A percentile compares a stretch with the other conserved stretches of the same genome.
phyloP scores from a whole-genome alignment of 2,888 invertebrate species.

The Gibbula magus region DNA sequence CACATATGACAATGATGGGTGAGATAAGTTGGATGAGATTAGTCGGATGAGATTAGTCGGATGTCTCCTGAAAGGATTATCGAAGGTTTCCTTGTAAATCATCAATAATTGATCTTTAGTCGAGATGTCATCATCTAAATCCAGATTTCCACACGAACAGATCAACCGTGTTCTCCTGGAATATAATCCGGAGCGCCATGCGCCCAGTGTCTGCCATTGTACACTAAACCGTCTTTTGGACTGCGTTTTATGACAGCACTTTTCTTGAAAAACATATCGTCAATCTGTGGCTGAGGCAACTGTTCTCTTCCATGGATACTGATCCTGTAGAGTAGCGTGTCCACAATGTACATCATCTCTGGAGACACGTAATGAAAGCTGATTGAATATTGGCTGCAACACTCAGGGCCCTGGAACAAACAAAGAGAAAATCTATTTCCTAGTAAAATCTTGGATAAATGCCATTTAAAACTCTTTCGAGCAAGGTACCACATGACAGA shows the following conservation, averaged over 20 bases:
- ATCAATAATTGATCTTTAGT: too few relatives aligned
- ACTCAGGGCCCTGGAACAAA: slow-evolving; percentile 49
- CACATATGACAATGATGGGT: too few relatives aligned
- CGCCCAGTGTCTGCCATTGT: not conserved
- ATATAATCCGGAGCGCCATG: not conserved
- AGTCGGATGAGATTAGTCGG: too few relatives aligned
- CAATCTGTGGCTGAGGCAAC: not conserved
- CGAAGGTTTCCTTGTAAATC: too few relatives aligned
- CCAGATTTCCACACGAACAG: too few relatives aligned
- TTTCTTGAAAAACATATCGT: not conserved
- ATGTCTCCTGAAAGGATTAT: too few relatives aligned
- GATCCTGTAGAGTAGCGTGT: slow-evolving; percentile 89
- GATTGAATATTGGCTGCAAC: slow-evolving; percentile 79
- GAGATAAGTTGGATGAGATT: too few relatives aligned
- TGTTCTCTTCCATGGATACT: slow-evolving; percentile 43
- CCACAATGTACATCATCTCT: slow-evolving; percentile 92
- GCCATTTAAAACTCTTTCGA: not conserved
- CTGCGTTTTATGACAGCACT: not conserved
- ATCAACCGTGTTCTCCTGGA: not conserved
- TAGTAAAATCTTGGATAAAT: too few relatives aligned
- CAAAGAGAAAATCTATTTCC: too few relatives aligned
- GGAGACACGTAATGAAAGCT: slow-evolving; percentile 94
- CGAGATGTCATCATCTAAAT: too few relatives aligned
- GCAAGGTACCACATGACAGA: too few relatives aligned
- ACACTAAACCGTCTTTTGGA: not conserved